Base-by-base conservation (phyloP, 2,797 vertebrate genomes). In the Diplodus sargus region DNA sequence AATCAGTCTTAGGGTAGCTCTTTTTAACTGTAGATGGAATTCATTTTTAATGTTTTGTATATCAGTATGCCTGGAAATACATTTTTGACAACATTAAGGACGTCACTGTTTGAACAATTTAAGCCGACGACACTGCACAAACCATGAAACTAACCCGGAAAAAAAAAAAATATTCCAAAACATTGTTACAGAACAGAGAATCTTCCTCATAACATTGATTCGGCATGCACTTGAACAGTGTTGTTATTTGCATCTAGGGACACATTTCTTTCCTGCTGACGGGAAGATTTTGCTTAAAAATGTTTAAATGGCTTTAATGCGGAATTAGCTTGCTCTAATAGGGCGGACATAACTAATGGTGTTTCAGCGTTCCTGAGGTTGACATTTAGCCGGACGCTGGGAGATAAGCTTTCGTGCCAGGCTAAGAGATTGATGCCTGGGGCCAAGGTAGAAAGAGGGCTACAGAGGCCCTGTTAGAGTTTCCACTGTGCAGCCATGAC, bases 291-390 rank as follows among this genome's bases (percentile, higher is more conserved):
- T 85, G 86, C 92, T 90, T 79, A 85, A 28, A 28, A 28, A 28
- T 28, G 3, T 28, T 28, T 28, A 28, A 28, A 28, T 28, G 28
- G 76, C 82, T 92, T 89, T 91, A 81, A 85, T 85, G 82, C 85
- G 79, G 82, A 92, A 95, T 92, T 91, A 92, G 59, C 84, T 71
- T 34, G 30, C 70, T 85, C 71, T 91, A 92, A 91, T 88, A 89
- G 82, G 77, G 74, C 49, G 28, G 65, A 90, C 84, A 81, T 85
- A 92, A 91, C 85, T 91, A 92, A 94, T 93, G 87, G 73, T 63
- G 81, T 89, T 91, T 79, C 76, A 70, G 66, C 76, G 4, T 60
- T 89, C 76, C 65, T 84, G 67, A 89, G 77, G 57, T 77, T 92
- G 91, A 92, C 88, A 90, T 93, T 90, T 84, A 91, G 90, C 83